Evolutionary conservation across 1,140 invertebrate species (phyloP), one percentile per base, ranked within the genome.

Genomic region (Acyrthosiphon pisum): DNA sequence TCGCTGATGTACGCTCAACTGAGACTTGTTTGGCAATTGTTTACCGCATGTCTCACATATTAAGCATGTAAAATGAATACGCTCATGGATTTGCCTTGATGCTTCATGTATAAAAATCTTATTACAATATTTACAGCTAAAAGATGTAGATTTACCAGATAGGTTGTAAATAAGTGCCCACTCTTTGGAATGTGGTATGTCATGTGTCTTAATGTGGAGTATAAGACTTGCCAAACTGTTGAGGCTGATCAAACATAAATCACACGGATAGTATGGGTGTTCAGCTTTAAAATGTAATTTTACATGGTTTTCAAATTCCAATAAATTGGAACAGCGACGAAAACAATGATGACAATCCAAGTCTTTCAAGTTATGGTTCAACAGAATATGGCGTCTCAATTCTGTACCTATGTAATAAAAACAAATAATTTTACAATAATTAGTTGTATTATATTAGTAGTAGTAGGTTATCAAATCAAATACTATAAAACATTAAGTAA

Each of bases 101-200:
- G 94, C 97, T 97, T 94, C 97, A 14, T 96, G 96, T 81, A 97
- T 97, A 94, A 97, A 97, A 1, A 96, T 96, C 48, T 94, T 95
- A 68, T 95, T 94, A 94, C 97, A 97, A 56, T 95, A 95, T 6
- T 95, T 95, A 94, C 97, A 97, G 0, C 95, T 95, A 94, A 96
- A 97, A 0, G 96, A 96, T 84, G 96, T 96, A 22, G 81, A 84
- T 44, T 44, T 86, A 53, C 86, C 26, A n/a, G 91, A 18, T 26
- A 86, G 46, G 9, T 84, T 84, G 37, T 93, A 93, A 7, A 50
- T 50, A 30, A 84, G 76, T 50, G 91, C 91, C 91, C 91, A 93
- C 35, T 83, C 91, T 53, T 41, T 86, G 8, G 35, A 86, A 26
- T 35, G 14, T 44, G 81, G 26, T 86, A 93, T 0, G 35, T 93